Evolutionary conservation across 2,113 vertebrate species (phyloP).

Genomic region (Calidris pugnax): DNA sequence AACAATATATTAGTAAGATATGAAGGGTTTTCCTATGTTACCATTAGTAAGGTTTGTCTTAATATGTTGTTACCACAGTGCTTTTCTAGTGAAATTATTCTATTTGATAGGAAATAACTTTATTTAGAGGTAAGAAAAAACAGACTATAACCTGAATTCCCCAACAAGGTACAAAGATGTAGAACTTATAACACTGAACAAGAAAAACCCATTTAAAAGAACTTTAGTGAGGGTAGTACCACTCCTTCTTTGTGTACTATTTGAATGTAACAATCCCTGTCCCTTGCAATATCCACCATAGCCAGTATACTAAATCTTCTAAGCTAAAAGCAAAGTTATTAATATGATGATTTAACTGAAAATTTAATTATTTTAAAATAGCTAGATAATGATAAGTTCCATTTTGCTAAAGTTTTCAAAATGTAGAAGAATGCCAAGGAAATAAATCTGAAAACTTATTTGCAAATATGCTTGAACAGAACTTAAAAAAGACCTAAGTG

Average conservation of each 20-base stretch:
- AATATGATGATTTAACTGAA: not conserved
- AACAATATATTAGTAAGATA: not conserved
- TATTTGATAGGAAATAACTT: not conserved
- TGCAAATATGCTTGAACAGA: not conserved
- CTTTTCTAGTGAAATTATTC: not conserved
- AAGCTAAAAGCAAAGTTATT: not conserved
- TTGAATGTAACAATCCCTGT: not conserved
- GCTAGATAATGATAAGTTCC: not conserved
- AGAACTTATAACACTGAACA: not conserved
- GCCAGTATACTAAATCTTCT: not conserved
- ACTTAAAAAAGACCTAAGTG: not conserved
- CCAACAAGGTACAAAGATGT: not conserved
- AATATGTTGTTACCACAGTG: not conserved
- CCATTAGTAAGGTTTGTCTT: not conserved
- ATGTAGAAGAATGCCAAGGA: not conserved
- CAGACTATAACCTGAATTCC: not conserved
- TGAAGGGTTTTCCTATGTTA: fast-evolving
- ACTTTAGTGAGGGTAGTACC: not conserved
- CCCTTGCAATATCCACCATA: not conserved
- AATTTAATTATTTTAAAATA: not conserved
- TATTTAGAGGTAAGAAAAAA: not conserved
- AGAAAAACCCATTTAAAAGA: not conserved
- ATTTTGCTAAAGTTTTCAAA: not conserved
- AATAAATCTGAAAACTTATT: not conserved
- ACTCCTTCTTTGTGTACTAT: not conserved